Base-by-base conservation (phyloP, 2,113 vertebrate species). In the Sceloporus undulatus region DNA sequence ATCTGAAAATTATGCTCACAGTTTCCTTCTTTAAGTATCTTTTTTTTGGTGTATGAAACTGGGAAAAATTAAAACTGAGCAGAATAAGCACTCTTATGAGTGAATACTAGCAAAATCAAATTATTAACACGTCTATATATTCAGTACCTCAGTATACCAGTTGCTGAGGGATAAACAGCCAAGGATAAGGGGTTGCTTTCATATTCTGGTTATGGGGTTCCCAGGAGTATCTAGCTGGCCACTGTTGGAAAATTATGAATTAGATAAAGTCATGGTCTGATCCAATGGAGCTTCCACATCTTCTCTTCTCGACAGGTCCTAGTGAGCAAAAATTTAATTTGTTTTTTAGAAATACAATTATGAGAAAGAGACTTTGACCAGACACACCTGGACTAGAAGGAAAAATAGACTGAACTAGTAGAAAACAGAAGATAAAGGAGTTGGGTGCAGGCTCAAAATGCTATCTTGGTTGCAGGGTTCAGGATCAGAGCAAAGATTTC, bases 121-220 rank as follows among this genome's bases (percentile, higher is more conserved):
- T 11, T 34, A 62, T 29, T 75, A 0, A 79, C n/a, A 6, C 9
- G 10, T 0, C 0, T 2, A 48, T 66, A 56, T 52, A 10, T 65
- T 82, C 59, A 66, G 59, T 62, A 62, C 13, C 59, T 62, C 10
- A 18, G 59, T 16, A 62, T 62, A 14, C 59, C 59, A 62, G 59
- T 68, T 68, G 2, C 65, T 34, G 54, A 16, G 65, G 65, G 65
- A 48, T 66, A 48, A 66, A 66, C 65, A 16, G 23, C 65, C 65
- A 66, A 21, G 65, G 19, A 66, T 19, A 18, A 19, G 4, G 4
- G 14, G 65, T 66, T 21, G 23, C 23, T 66, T 66, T 18, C 65
- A 66, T 48, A 6, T 48, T 48, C 16, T 66, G 23, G 65, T 5
- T 18, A 2, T 66, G 65, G 23, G 18, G 18, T 21, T 66, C 23